Base-by-base conservation (phyloP, 2,888 invertebrate genomes). In the Leucophenga montana region DNA sequence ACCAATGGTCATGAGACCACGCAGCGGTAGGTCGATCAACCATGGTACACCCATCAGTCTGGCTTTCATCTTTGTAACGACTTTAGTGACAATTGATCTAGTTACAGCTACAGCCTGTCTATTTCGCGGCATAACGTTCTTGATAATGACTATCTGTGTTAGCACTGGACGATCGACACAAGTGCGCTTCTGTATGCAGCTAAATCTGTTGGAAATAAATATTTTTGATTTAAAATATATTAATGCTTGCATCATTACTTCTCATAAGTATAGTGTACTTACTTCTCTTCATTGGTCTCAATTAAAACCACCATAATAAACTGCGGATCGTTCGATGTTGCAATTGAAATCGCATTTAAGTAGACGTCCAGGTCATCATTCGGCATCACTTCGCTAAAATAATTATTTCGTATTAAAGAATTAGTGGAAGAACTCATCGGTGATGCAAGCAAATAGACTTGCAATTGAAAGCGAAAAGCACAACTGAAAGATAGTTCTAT, bases 41-140 rank as follows among this genome's bases (percentile, higher is more conserved):
- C 97, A 98, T 0, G 97, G 95, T 0, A 95, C 93, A 0, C 97
- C 98, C 18, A 97, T 97, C 44, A 98, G 88, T 90, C 98, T 99
- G 80, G 96, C 96, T 85, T 95, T 96, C 77, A 99, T 92, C 85
- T 99, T 98, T 16, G 98, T 95, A 0, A 95, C 95, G 0, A 98
- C 92, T 90, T 98, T 98, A 0, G 97, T 96, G 0, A 95, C 95
- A 56, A 98, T 94, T 0, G 95, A 94, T 92, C 94, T 92, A 0
- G 92, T 89, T 71, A 86, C 71, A 87, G 83, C 13, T 0, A 66
- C 0, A 0, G 67, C 0, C 27, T 77, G 84, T 3, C 86, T 85
- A 78, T 75, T 89, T 81, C 85, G 91, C 88, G 81, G 90, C 0
- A 85, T 83, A 64, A 88, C 86, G 0, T 85, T 85, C 8, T 79